These are phyloP conservation scores for Chrysopilus asiliformis DNA, from an alignment of 2,888 invertebrate species.

Conservation along the genomic window DNA sequence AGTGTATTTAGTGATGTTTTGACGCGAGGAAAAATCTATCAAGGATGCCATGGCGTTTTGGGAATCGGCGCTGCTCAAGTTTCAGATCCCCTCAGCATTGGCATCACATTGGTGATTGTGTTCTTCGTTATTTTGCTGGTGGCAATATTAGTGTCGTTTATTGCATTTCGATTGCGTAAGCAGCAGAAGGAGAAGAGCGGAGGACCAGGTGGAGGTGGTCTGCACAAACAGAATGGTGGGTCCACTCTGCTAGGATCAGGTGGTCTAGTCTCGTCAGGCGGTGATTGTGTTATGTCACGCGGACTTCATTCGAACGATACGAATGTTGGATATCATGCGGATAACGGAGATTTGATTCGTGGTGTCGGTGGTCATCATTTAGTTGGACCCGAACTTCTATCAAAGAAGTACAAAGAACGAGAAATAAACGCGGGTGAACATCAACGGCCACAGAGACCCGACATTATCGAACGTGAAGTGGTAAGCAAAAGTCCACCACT, in stretches of 20 bases:
- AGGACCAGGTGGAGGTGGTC: slow-evolving; percentile 49
- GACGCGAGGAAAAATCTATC: slow-evolving; percentile 56
- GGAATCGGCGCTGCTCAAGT: slow-evolving; percentile 64
- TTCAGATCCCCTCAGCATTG: slow-evolving; percentile 80
- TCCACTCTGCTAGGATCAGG: slow-evolving; percentile 55
- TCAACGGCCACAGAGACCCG: slow-evolving; percentile 74
- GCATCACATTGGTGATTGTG: slow-evolving; percentile 83
- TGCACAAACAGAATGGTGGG: slow-evolving; percentile 66
- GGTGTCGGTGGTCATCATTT: slow-evolving; percentile 64
- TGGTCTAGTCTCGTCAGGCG: slow-evolving; percentile 50
- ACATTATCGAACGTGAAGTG: slow-evolving; percentile 84
- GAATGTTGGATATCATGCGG: slow-evolving; percentile 56
- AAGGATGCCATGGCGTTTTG: slow-evolving; percentile 62
- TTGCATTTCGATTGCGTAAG: slow-evolving; percentile 79
- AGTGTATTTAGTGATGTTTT: slow-evolving; percentile 60
- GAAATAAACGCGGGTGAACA: slow-evolving; percentile 60
- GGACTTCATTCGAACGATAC: slow-evolving; percentile 55
- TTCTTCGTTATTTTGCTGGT: slow-evolving; percentile 84
- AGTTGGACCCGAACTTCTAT: slow-evolving; percentile 72
- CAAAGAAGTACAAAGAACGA: slow-evolving; percentile 79
- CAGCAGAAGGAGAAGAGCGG: slow-evolving; percentile 77
- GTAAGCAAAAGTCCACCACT: slow-evolving; percentile 72
- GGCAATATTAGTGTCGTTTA: slow-evolving; percentile 78
- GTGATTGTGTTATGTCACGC: slow-evolving; percentile 54
- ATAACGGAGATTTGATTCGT: slow-evolving; percentile 59